Conservation (phyloP, 2,888 invertebrate species). For the Prenolepis imparis region DNA sequence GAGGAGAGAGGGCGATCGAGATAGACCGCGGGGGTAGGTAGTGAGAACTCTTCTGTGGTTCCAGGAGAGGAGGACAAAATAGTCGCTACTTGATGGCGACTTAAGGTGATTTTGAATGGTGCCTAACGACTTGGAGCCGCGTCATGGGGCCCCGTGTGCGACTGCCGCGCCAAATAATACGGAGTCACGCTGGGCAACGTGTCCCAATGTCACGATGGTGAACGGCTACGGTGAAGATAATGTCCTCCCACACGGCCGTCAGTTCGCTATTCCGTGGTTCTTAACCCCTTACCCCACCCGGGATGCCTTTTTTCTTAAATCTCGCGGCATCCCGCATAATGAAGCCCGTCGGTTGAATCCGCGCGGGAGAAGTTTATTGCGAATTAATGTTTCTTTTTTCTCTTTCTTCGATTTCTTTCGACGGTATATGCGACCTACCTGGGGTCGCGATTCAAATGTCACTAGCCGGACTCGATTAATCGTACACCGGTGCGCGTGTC, state of each 20-base stretch:
- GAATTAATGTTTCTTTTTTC: constrained; percentile 68
- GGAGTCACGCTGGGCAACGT: constrained; percentile 83
- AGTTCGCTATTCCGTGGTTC: constrained; percentile 81
- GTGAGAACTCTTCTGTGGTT: constrained; percentile 39
- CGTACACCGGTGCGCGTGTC: constrained; percentile 43
- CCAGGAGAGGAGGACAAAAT: constrained; percentile 78
- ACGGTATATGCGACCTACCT: constrained; percentile 48
- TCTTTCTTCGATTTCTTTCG: constrained; percentile 35
- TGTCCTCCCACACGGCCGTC: constrained; percentile 84
- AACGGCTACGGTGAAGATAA: constrained; percentile 80
- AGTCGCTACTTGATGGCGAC: constrained; percentile 85
- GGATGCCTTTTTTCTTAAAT: constrained; percentile 63
- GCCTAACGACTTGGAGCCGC: constrained; percentile 84
- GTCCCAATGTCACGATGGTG: constrained; percentile 79
- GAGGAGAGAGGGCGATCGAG: constrained; percentile 21
- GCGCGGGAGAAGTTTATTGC: constrained; percentile 64
- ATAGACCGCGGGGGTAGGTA: constrained; percentile 12
- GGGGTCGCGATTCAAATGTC: constrained; percentile 63
- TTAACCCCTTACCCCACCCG: constrained; percentile 79
- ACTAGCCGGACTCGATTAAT: constrained; percentile 64
- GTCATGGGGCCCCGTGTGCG: constrained; percentile 82
- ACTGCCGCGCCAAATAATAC: constrained; percentile 83
- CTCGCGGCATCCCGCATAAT: constrained; percentile 66
- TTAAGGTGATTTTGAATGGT: constrained; percentile 85
- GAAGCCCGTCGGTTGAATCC: constrained; percentile 56